phyloP scores from a whole-genome alignment of 2,888 invertebrate genomes.

The Oligia latruncula region DNA sequence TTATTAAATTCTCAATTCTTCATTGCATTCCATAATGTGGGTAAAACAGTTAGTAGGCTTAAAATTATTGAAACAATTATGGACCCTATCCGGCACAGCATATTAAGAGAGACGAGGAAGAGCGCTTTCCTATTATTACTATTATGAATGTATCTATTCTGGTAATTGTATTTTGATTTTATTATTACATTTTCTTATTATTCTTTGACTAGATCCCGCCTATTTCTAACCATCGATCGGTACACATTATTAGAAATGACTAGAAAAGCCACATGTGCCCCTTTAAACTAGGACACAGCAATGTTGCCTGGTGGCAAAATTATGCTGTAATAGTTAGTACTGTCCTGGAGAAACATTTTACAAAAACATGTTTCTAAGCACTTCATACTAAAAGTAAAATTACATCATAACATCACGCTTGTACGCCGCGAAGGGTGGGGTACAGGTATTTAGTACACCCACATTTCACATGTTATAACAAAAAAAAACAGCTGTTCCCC shows the following conservation, averaged over 20 bases:
- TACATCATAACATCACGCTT: not conserved
- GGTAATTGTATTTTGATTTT: not conserved
- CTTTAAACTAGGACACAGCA: not conserved
- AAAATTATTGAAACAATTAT: not conserved
- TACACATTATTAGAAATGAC: not conserved
- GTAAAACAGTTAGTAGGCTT: too few relatives aligned
- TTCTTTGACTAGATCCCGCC: not conserved
- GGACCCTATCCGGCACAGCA: not conserved
- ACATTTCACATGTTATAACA: not conserved
- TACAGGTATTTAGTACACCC: not conserved
- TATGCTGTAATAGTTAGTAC: too few relatives aligned
- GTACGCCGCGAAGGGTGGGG: not conserved
- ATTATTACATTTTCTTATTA: not conserved
- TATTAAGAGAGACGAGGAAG: not conserved
- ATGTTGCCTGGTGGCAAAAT: not conserved
- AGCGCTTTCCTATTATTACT: not conserved
- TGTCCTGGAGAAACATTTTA: not conserved
- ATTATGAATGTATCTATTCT: not conserved
- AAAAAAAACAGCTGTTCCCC: too few relatives aligned
- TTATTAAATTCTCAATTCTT: constrained; percentile 5
- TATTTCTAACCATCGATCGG: not conserved
- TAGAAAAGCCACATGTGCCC: not conserved
- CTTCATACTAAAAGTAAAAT: not conserved
- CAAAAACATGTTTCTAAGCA: not conserved
- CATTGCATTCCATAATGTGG: not conserved